phyloP scores from a whole-genome alignment of 2,888 invertebrate genomes.

The Meta bourneti region DNA sequence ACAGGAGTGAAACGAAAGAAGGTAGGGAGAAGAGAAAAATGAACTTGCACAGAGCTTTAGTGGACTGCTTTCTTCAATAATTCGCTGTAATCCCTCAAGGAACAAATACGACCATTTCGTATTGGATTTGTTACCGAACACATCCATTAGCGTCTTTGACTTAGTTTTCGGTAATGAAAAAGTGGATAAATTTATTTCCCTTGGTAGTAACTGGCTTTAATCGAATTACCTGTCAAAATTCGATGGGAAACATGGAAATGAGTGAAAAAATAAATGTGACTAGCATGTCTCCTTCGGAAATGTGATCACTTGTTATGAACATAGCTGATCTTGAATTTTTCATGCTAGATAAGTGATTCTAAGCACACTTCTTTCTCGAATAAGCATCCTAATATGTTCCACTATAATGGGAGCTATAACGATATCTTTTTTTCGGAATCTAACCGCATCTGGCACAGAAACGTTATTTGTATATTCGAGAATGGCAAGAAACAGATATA shows the following conservation, averaged over 20 bases:
- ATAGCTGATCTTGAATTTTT: too few species aligned
- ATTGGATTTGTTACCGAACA: constrained; percentile 44
- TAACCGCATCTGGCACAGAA: too few species aligned
- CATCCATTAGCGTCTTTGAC: constrained; percentile 15
- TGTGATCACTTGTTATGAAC: too few species aligned
- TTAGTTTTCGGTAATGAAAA: neutral
- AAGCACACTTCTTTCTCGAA: too few species aligned
- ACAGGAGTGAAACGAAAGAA: constrained; percentile 27
- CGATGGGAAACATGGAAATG: neutral
- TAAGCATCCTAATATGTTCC: too few species aligned
- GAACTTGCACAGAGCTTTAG: constrained; percentile 31
- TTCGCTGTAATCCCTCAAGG: constrained; percentile 31
- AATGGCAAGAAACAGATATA: too few species aligned
- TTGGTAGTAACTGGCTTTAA: constrained; percentile 14
- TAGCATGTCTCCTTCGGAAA: too few species aligned
- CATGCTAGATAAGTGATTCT: too few species aligned
- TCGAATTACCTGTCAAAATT: constrained; percentile 1
- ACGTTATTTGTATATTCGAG: too few species aligned
- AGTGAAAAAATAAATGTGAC: neutral
- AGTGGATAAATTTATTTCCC: neutral
- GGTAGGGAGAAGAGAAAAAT: constrained; percentile 17
- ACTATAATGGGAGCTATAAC: too few species aligned
- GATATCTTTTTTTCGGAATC: too few species aligned
- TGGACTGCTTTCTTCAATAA: constrained; percentile 18
- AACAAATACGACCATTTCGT: constrained; percentile 28